These are phyloP conservation scores for Lamproptera curius DNA, from an alignment of 2,888 invertebrate genomes.

Conservation along the genomic window DNA sequence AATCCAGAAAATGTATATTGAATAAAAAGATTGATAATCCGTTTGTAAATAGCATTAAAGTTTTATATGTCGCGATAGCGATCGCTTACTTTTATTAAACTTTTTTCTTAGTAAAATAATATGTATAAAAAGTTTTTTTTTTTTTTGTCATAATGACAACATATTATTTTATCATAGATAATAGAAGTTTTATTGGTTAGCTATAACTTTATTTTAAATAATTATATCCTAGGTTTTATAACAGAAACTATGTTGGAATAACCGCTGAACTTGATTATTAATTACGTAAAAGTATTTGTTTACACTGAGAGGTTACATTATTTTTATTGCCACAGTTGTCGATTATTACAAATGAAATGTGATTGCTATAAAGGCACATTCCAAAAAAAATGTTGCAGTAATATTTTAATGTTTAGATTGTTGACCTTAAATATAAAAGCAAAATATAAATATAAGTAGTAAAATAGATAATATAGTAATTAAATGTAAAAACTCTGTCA, in stretches of 20 bases:
- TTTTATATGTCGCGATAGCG: too few species aligned
- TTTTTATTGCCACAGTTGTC: constrained; percentile 25
- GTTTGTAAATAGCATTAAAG: constrained; percentile 4
- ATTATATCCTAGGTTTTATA: background rate
- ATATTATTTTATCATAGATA: background rate
- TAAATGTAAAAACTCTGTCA: too few species aligned
- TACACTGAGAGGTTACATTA: constrained; percentile 7
- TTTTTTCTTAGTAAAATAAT: constrained; percentile 1
- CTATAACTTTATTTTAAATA: background rate
- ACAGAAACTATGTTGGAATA: background rate
- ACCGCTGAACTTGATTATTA: background rate
- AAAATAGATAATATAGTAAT: too few species aligned
- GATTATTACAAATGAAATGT: constrained; percentile 39
- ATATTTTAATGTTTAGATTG: too few species aligned
- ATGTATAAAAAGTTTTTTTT: background rate
- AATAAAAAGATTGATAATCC: constrained; percentile 8
- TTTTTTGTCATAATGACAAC: background rate
- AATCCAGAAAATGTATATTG: constrained; percentile 46
- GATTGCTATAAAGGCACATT: constrained; percentile 41
- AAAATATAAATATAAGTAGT: too few species aligned
- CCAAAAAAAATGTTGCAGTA: too few species aligned
- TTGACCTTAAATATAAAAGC: too few species aligned
- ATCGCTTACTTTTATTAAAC: too few species aligned
- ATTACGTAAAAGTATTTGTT: background rate
- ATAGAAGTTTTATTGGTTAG: background rate